Percentiles rank a stretch among this genome's conserved stretches.
Conservation (phyloP, 2,113 vertebrate genomes). For the Cynopterus brachyotis region DNA sequence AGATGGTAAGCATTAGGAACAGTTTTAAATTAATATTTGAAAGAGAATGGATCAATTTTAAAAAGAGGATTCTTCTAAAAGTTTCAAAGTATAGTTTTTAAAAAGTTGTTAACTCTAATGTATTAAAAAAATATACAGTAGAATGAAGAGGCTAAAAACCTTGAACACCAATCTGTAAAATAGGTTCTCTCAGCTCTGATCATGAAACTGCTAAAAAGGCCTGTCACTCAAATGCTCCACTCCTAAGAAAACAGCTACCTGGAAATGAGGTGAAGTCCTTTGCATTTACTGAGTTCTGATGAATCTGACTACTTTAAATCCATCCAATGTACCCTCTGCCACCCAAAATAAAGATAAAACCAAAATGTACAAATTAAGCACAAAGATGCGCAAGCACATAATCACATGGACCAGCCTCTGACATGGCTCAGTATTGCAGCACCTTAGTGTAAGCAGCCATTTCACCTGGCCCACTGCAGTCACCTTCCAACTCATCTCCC, state of each 20-base stretch:
- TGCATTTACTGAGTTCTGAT: background rate
- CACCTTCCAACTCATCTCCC: background rate
- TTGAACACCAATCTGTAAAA: slow-evolving; percentile 35
- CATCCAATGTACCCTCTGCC: background rate
- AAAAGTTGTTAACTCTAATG: slow-evolving; percentile 6
- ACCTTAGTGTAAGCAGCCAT: background rate
- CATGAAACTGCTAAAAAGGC: background rate
- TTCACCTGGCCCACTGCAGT: background rate
- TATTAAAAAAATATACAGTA: slow-evolving; percentile 4
- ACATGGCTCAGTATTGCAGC: background rate
- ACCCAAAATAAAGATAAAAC: background rate
- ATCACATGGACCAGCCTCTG: background rate
- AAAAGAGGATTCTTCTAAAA: slow-evolving; percentile 46
- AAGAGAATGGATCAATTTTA: slow-evolving; percentile 26
- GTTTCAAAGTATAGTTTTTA: background rate
- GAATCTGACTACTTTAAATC: background rate
- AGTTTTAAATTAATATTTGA: background rate
- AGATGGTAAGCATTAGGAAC: background rate
- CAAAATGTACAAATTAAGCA: background rate
- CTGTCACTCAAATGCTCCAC: background rate
- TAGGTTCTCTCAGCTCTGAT: background rate
- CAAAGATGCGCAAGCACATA: background rate
- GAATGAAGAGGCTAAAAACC: background rate
- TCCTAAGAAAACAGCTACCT: background rate
- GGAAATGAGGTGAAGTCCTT: background rate